Conservation (phyloP, 2,113 vertebrate genomes). For the Myiagra hebetior region DNA sequence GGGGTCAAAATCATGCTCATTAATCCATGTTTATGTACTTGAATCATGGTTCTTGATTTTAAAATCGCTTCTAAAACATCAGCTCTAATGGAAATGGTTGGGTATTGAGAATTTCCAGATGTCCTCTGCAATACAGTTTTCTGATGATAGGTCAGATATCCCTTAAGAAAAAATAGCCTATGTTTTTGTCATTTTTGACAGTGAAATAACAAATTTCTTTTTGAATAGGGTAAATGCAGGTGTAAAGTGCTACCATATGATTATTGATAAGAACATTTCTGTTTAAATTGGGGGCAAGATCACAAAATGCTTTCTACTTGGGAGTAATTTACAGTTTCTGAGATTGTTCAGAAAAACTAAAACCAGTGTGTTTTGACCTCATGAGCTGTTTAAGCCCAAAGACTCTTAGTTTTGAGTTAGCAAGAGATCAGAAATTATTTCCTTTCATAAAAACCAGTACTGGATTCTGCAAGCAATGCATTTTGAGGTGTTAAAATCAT, state of each 20-base stretch:
- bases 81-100: background rate
- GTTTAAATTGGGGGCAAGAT: background rate
- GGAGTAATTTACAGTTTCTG: background rate
- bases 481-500: background rate
- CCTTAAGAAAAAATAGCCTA: background rate
- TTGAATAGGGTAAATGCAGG: background rate
- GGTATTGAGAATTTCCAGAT: background rate
- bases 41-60: background rate
- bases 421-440: background rate
- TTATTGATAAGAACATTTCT: background rate
- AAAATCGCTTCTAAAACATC: background rate
- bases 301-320: background rate
- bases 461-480: background rate
- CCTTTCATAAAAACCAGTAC: background rate
- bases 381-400: background rate
- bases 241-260: background rate
- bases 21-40: background rate
- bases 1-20: background rate
- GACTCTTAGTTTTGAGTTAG: background rate
- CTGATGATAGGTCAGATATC: background rate
- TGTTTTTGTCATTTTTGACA: background rate
- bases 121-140: background rate
- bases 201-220: background rate
- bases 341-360: background rate
- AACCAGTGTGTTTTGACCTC: background rate